A percentile compares a stretch with the other conserved stretches of the same genome.
Conservation (phyloP, 2,797 vertebrate species). For the Antrozous pallidus region DNA sequence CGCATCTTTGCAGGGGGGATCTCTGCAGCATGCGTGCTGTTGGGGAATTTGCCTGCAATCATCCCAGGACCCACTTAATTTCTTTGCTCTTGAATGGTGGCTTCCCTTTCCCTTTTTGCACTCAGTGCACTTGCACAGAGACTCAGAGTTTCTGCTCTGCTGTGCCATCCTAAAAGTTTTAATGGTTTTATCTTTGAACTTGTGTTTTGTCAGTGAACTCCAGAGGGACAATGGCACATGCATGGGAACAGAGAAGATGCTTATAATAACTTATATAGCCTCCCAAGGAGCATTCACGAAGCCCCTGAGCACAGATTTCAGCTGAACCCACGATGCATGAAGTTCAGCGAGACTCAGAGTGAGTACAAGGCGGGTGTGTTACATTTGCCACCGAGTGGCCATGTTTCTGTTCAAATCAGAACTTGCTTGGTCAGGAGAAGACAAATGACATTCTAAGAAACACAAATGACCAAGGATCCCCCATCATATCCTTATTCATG, state of each 20-base stretch:
- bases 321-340: rapidly evolving
- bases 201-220: not conserved
- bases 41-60: not conserved
- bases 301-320: not conserved
- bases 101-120: not conserved
- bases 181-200: not conserved
- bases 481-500: not conserved
- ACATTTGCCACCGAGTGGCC: not conserved
- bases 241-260: not conserved
- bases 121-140: not conserved
- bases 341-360: not conserved
- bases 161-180: not conserved
- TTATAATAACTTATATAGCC: rapidly evolving
- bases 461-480: too few relatives aligned
- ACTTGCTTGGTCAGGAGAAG: not conserved
- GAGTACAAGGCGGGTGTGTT: not conserved
- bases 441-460: not conserved
- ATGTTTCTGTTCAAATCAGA: not conserved
- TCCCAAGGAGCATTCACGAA: not conserved
- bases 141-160: not conserved
- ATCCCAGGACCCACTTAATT: not conserved
- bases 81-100: not conserved
- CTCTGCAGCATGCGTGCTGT: not conserved
- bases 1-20: not conserved
- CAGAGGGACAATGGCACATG: not conserved